Conservation (phyloP, 2,888 invertebrate species). For the Ellobium chinense region DNA sequence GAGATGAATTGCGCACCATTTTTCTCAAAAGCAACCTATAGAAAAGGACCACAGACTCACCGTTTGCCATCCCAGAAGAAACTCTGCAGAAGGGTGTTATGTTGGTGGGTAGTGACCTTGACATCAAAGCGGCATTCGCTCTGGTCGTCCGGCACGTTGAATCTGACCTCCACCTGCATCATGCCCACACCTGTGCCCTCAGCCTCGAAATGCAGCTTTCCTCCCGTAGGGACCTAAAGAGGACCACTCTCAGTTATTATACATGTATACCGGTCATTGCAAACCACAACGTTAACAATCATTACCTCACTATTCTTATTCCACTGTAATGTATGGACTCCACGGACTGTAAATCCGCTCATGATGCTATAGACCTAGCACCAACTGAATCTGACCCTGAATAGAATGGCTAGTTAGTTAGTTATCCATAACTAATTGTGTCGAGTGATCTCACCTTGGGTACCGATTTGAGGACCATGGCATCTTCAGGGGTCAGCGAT, state of each 20-base stretch:
- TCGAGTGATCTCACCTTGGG: slow-evolving; percentile 62
- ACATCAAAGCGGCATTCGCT: slow-evolving; percentile 59
- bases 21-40: too few species aligned
- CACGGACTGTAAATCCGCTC: too few species aligned
- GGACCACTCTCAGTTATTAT: too few species aligned
- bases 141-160: slow-evolving; percentile 58
- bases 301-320: too few species aligned
- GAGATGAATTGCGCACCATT: too few species aligned
- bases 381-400: too few species aligned
- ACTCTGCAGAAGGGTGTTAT: slow-evolving; percentile 49
- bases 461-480: slow-evolving; percentile 59
- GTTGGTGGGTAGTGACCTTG: slow-evolving; percentile 49
- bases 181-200: slow-evolving; percentile 63
- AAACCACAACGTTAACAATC: too few species aligned
- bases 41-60: slow-evolving; percentile 17
- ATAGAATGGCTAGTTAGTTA: too few species aligned
- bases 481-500: slow-evolving; percentile 57
- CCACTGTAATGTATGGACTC: too few species aligned
- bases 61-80: slow-evolving; percentile 50
- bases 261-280: too few species aligned
- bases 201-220: slow-evolving; percentile 56
- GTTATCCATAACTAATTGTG: too few species aligned
- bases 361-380: too few species aligned
- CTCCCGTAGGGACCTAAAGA: slow-evolving; percentile 56
- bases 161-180: slow-evolving; percentile 63